A percentile compares a stretch with the other conserved stretches of the same genome.
These are phyloP conservation scores for Egretta garzetta DNA, from an alignment of 2,113 vertebrate species.

Conservation along the genomic window DNA sequence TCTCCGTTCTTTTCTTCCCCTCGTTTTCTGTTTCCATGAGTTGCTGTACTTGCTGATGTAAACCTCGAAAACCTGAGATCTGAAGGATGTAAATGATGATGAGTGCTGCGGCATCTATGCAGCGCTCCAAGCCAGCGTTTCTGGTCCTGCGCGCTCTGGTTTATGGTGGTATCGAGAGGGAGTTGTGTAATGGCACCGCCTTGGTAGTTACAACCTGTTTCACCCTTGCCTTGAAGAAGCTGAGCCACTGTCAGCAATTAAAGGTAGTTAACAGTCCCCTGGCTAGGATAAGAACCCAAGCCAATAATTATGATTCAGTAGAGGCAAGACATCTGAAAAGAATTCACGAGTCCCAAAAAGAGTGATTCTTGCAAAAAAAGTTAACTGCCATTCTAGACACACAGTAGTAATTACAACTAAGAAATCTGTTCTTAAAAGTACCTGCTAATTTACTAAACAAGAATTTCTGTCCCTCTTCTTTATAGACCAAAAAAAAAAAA, in stretches of 20 bases:
- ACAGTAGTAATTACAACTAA: background rate
- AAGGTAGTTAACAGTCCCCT: background rate
- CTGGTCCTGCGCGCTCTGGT: background rate
- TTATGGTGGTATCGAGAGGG: background rate
- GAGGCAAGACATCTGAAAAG: background rate
- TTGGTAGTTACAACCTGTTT: background rate
- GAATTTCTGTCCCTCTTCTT: background rate
- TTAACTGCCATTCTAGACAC: background rate
- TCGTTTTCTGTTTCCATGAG: background rate
- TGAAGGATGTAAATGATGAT: background rate
- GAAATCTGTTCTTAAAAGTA: background rate
- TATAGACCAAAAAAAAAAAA: fast-evolving
- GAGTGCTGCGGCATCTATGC: background rate
- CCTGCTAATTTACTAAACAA: background rate
- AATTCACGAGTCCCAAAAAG: background rate
- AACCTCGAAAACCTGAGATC: background rate
- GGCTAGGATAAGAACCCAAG: background rate
- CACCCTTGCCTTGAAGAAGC: background rate
- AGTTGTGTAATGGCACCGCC: background rate
- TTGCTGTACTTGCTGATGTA: background rate
- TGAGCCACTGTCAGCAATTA: background rate
- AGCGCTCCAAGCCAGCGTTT: background rate
- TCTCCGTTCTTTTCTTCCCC: background rate
- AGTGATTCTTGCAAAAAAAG: background rate
- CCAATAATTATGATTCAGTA: background rate